Evolutionary conservation across 2,888 invertebrate species (phyloP), one percentile per base, ranked within the genome.

Genomic region (Chaitophorus viminalis): DNA sequence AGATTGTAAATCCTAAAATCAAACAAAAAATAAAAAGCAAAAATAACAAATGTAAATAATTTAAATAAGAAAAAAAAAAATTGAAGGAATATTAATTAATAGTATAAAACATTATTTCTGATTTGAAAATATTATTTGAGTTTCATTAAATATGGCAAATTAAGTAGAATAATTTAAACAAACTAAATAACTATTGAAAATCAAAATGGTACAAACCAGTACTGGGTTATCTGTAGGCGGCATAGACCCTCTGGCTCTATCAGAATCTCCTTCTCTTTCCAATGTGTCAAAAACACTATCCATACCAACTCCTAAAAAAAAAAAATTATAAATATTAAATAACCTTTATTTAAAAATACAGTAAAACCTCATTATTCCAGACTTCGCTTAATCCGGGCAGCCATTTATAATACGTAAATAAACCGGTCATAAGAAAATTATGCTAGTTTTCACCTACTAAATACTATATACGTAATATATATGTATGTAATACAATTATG

Each of bases 251-350:
- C 60, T 36, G 2, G 17, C 14, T 54, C 79, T 79, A 31, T 79
- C 78, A 21, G 78, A 70, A 68, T 75, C 29, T 6, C n/a, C 70
- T 78, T 79, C 77, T 33, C 68, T 72, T 39, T 72, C 86, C 0
- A 78, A n/a, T 36, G 46, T 21, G 1, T 72, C 36, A 36, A 78
- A 78, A 78, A 70, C 52, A 72, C 21, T 78, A 25, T 39, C 79
- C 31, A 87, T 60, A 60, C 72, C 72, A 36, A 60, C 60, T 87
- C 79, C 86, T 87, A 8, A 85, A 85, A 54, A 68, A 8, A 85
- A 85, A 54, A 68, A 25, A 29, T 14, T 60, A 60, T 25, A 21
- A 60, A n/a, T n/a, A n/a, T n/a, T n/a, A n/a, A n/a, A 60, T 25
- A 60, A 39, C 21, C 25, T 60, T 0, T 21, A 60, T 60, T 21